phyloP scores from a whole-genome alignment of 2,113 vertebrate genomes.

The Tamias sibiricus region DNA sequence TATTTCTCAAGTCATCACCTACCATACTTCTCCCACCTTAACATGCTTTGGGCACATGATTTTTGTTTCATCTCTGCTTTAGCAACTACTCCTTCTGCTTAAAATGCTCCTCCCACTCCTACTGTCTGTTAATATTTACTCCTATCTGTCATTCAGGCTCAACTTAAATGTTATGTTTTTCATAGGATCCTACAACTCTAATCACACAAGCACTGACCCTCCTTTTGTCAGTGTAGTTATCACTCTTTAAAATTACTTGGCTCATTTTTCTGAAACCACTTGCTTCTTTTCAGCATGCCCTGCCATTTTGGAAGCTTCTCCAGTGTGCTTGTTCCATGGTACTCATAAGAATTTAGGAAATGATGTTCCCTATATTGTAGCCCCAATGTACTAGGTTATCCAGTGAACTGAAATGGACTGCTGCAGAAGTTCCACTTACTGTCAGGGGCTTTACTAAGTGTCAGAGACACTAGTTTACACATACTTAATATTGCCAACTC shows the following conservation, averaged over 20 bases:
- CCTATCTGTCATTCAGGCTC: background rate
- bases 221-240: background rate
- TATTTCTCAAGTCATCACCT: background rate
- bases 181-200: background rate
- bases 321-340: rapidly evolving
- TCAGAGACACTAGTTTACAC: background rate
- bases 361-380: background rate
- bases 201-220: background rate
- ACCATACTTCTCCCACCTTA: background rate
- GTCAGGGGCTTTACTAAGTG: background rate
- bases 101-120: background rate
- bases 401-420: background rate
- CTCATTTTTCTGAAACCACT: background rate
- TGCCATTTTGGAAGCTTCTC: background rate
- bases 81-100: background rate
- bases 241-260: background rate
- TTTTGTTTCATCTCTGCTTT: background rate
- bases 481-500: background rate
- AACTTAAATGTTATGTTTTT: background rate
- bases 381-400: background rate
- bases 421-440: background rate
- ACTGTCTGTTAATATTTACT: background rate
- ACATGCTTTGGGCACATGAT: background rate
- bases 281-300: background rate
- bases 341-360: background rate